A percentile compares a stretch with the other conserved stretches of the same genome.
Evolutionary conservation across 2,888 invertebrate genomes (phyloP).

Genomic region (Sinohyriopsis cumingii): DNA sequence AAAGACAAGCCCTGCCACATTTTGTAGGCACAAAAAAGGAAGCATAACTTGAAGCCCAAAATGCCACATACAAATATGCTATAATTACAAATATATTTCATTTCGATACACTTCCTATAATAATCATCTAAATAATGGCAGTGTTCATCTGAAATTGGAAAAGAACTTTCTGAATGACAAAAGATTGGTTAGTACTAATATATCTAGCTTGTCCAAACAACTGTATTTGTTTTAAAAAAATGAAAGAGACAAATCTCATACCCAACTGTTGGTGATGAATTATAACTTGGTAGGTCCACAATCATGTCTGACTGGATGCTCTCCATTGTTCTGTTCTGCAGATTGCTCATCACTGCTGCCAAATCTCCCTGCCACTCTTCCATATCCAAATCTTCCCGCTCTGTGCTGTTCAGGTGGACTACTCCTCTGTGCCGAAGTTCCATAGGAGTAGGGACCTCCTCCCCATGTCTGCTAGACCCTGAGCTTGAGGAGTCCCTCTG

Average conservation of each 20-base stretch:
- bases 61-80: too few relatives aligned
- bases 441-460: constrained; percentile 44
- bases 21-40: too few relatives aligned
- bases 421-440: constrained; percentile 52
- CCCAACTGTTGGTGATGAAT: constrained; percentile 49
- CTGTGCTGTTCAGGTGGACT: constrained; percentile 53
- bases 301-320: constrained; percentile 65
- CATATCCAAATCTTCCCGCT: constrained; percentile 44
- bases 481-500: constrained; percentile 28
- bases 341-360: constrained; percentile 45
- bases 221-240: too few relatives aligned
- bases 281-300: constrained; percentile 66
- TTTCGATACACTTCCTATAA: too few relatives aligned
- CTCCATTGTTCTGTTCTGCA: constrained; percentile 60
- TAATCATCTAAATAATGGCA: too few relatives aligned
- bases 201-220: background rate
- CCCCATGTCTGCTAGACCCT: constrained; percentile 29
- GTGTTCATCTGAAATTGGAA: background rate
- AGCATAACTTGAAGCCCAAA: too few relatives aligned
- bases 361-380: constrained; percentile 53
- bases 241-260: too few relatives aligned
- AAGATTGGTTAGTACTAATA: background rate
- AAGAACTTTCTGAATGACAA: background rate
- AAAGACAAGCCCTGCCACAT: too few relatives aligned
- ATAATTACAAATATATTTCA: too few relatives aligned